Percentiles rank a stretch among this genome's conserved stretches.
These are phyloP conservation scores for Scaptomyza polygonia DNA, from an alignment of 2,888 invertebrate genomes.

Conservation along the genomic window DNA sequence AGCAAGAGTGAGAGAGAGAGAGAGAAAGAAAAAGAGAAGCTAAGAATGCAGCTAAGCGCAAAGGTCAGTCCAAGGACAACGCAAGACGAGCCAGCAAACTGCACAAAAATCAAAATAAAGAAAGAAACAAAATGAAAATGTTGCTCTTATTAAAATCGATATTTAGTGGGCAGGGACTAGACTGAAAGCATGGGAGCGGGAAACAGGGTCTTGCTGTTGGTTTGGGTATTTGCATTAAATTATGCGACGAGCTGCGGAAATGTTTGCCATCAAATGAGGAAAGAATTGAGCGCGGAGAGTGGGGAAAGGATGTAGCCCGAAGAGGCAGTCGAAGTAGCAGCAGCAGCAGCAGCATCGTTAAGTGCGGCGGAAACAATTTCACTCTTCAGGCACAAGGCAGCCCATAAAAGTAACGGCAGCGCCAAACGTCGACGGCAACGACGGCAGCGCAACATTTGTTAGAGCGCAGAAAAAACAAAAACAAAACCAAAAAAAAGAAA, in stretches of 20 bases:
- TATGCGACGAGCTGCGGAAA: constrained; percentile 78
- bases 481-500: constrained; percentile 13
- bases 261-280: constrained; percentile 73
- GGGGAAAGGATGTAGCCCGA: constrained; percentile 18
- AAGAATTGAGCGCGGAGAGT: neutral
- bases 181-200: constrained; percentile 6
- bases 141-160: constrained; percentile 71
- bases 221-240: constrained; percentile 72
- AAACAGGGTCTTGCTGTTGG: neutral
- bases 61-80: constrained; percentile 72
- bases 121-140: constrained; percentile 25
- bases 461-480: constrained; percentile 23
- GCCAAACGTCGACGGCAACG: constrained; percentile 29
- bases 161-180: constrained; percentile 57
- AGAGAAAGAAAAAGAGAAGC: neutral
- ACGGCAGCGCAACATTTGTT: constrained; percentile 40
- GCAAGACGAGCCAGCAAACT: constrained; percentile 51
- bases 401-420: constrained; percentile 61
- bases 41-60: constrained; percentile 39
- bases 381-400: constrained; percentile 75
- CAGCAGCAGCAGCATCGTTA: constrained; percentile 60
- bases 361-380: constrained; percentile 80
- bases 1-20: neutral
- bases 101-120: constrained; percentile 57
- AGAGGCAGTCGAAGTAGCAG: constrained; percentile 2